Evolutionary conservation across 2,113 vertebrate genomes (phyloP), one percentile per base, ranked within the genome.

Genomic region (Rostratula benghalensis): DNA sequence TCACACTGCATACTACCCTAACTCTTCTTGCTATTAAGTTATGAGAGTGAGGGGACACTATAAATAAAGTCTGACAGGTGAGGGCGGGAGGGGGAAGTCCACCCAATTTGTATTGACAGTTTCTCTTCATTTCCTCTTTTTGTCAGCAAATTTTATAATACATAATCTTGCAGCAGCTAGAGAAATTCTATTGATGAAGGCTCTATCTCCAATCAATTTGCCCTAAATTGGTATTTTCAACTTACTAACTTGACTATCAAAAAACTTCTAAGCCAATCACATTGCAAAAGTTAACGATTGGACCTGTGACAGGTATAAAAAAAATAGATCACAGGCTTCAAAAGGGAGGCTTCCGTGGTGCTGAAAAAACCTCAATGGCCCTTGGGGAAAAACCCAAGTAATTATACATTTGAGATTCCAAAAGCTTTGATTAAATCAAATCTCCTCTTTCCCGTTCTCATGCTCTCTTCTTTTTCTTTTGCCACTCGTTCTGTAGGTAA

Each of bases 31-130:
- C 24, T 86, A 54, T 46, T 22, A 64, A 73, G 51, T 54, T 60
- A 50, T 6, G 21, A 79, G 21, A 33, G 39, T 48, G 54, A 68
- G 50, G 10, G 48, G 31, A 74, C 51, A 59, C 50, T 63, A n/a
- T 46, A 85, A 93, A 73, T 75, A 33, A 87, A 78, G 61, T 77
- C 74, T 85, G 91, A 88, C 56, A 87, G 59, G 22, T 28, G 17
- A 8, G 17, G 33, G 23, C 0, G 3, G 41, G 21, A 68, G 15
- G 5, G 10, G 9, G 43, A 83, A 69, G 68, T 68, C 48, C 48
- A 83, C 10, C 45, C 35, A 37, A 41, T 64, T 71, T 35, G 11
- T 80, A 81, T 53, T 64, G n/a, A 48, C 39, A 79, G 56, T 14
- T 76, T 69, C 43, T 89, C 28, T 61, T 89, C 3, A 37, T 54